Evolutionary conservation across 2,888 invertebrate species (phyloP), one percentile per base, ranked within the genome.

Genomic region (Pristionchus mayeri): DNA sequence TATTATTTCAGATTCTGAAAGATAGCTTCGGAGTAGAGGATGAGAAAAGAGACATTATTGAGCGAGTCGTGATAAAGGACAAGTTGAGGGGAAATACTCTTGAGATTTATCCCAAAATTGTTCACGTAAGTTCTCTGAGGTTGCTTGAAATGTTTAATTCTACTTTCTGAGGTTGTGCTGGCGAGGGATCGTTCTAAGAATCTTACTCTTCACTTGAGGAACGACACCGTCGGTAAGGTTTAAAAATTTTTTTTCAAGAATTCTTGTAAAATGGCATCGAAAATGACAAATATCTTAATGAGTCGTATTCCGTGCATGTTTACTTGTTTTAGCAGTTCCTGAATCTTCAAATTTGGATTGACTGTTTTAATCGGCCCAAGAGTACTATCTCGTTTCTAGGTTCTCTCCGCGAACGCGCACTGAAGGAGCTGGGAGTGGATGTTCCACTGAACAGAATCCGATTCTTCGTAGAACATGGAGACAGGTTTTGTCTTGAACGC

Each of bases 71-170:
- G 18, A 85, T 88, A 24, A 27, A 78, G 13, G 81, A 85, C 7
- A 86, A 85, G 3, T 86, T 91, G 30, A 85, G 86, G 71, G 71
- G 86, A 44, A 83, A 63, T 1, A 2, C 37, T 24, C 67, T 91
- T 7, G 91, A 91, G 57, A 85, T 90, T 6, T 91, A 91, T 78
- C 91, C 90, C 18, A 85, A 88, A 50, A 50, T 87, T 60, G 81
- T 91, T 34, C 87, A 88, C 81, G 91, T 91, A 67, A 34, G 86
- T 44, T 44, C 13, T 44, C 44, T 13, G 6, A 44, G 6, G 13
- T 13, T 6, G 13, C 44, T 44, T 44, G 44, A 44, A 13, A n/a
- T n/a, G n/a, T n/a, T n/a, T 52, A 3, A 54, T 27, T 79, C 21
- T 30, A 16, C 16, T 34, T 18, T 9, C 7, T 21, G 30, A 54